These are phyloP conservation scores for Passer domesticus DNA, from an alignment of 2,113 vertebrate species.

Conservation along the genomic window DNA sequence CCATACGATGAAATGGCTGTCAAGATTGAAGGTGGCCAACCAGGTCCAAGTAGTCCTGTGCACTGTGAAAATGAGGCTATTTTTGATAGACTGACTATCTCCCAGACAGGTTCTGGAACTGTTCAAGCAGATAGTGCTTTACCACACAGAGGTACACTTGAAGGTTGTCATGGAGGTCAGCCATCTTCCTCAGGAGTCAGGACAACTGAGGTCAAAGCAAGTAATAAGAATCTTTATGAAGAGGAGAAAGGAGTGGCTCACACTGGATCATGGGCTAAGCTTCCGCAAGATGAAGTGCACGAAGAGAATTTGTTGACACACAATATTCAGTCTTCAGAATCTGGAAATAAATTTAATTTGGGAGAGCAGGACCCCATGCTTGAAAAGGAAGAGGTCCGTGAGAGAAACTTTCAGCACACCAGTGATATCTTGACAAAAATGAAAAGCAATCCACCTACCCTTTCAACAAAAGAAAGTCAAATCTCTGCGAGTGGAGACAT, in stretches of 20 bases:
- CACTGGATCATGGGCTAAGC: constrained; percentile 72
- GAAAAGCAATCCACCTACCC: constrained; percentile 53
- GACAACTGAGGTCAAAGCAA: constrained; percentile 77
- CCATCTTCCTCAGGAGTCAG: constrained; percentile 58
- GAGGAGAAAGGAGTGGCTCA: constrained; percentile 83
- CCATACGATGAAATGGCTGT: constrained; percentile 70
- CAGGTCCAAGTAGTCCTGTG: constrained; percentile 60
- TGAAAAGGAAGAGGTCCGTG: constrained; percentile 69
- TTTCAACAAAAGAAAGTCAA: constrained; percentile 70
- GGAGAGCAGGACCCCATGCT: constrained; percentile 50
- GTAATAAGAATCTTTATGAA: constrained; percentile 74
- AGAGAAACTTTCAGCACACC: constrained; percentile 35
- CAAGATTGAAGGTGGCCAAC: constrained; percentile 65
- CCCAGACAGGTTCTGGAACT: constrained; percentile 81
- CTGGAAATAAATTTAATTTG: constrained; percentile 57
- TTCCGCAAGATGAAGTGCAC: constrained; percentile 18
- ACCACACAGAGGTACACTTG: constrained; percentile 59
- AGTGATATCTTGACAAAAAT: constrained; percentile 58
- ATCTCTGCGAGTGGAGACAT: constrained; percentile 77
- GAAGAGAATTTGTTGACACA: constrained; percentile 54
- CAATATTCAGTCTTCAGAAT: constrained; percentile 52
- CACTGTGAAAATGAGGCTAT: constrained; percentile 71
- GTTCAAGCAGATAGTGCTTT: constrained; percentile 55
- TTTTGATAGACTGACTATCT: constrained; percentile 73
- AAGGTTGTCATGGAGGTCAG: constrained; percentile 60